Conservation (phyloP, 1,140 invertebrate species). For the Theocolax elegans region DNA sequence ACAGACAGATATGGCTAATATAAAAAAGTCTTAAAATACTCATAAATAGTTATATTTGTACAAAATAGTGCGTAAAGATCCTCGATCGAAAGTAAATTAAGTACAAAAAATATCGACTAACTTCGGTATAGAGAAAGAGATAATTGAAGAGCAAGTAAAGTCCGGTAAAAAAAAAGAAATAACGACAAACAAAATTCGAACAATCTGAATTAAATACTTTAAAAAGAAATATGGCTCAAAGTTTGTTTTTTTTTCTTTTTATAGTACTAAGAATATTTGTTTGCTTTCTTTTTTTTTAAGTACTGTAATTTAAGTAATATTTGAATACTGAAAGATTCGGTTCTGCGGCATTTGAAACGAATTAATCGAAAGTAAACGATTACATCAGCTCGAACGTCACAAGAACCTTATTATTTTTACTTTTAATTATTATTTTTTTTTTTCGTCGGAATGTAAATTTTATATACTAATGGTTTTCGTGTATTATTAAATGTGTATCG, state of each 20-base stretch:
- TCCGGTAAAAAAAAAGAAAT: conserved; percentile 1
- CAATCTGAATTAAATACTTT: conserved; percentile 19
- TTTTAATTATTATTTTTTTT: too few relatives aligned
- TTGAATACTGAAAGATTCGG: background rate
- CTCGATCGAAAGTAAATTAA: conserved; percentile 20
- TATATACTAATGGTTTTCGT: conserved; percentile 11
- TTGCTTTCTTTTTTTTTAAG: too few relatives aligned
- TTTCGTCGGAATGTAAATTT: conserved; percentile 18
- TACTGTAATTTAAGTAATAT: conserved; percentile 21
- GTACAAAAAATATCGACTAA: conserved; percentile 16
- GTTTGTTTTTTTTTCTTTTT: too few relatives aligned
- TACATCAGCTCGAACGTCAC: background rate
- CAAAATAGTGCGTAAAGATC: conserved; percentile 20
- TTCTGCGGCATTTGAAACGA: background rate
- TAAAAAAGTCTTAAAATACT: conserved; percentile 40
- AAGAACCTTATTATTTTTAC: too few relatives aligned
- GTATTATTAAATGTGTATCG: conserved; percentile 34
- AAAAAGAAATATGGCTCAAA: background rate
- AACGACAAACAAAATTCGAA: conserved; percentile 1
- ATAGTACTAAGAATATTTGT: too few relatives aligned
- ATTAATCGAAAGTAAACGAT: background rate
- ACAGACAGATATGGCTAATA: conserved; percentile 35
- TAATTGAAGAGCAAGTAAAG: too few relatives aligned
- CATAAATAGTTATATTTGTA: conserved; percentile 33
- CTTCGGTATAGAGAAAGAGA: too few relatives aligned